Percentiles rank a stretch among this genome's conserved stretches.
Conservation (phyloP, 1,140 invertebrate species). For the Aphelinus certus region DNA sequence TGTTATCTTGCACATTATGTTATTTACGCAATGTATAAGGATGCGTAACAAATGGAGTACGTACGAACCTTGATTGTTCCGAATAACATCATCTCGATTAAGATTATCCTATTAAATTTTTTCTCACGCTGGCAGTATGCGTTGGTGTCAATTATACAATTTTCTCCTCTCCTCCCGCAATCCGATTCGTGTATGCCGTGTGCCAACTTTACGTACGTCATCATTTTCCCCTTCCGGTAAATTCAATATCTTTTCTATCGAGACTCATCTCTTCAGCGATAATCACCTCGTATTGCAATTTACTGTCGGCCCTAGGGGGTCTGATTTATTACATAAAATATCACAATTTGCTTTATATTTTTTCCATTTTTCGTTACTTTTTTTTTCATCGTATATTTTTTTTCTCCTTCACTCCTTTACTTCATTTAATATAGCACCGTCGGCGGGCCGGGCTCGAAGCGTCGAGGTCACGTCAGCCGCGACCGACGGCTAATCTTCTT, state of each 20-base stretch:
- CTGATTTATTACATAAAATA: slow-evolving; percentile 59
- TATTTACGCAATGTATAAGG: slow-evolving; percentile 18
- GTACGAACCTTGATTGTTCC: slow-evolving; percentile 27
- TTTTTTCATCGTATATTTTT: slow-evolving; percentile 34
- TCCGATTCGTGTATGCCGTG: slow-evolving; percentile 13
- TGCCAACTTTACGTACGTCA: neutral
- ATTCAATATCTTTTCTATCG: slow-evolving; percentile 13
- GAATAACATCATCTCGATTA: slow-evolving; percentile 24
- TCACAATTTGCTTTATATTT: slow-evolving; percentile 58
- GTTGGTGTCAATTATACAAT: slow-evolving; percentile 38
- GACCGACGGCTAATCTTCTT: neutral
- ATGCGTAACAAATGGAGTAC: slow-evolving; percentile 1
- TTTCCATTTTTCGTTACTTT: slow-evolving; percentile 22
- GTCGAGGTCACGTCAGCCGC: slow-evolving; percentile 14
- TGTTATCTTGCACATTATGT: slow-evolving; percentile 21
- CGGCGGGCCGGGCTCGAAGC: too few species aligned
- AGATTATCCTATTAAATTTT: slow-evolving; percentile 19
- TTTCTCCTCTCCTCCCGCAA: slow-evolving; percentile 19
- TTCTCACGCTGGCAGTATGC: slow-evolving; percentile 38
- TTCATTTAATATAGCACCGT: slow-evolving; percentile 6
- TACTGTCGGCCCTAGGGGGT: slow-evolving; percentile 47
- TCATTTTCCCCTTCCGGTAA: neutral
- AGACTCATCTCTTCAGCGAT: slow-evolving; percentile 28
- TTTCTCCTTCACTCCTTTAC: slow-evolving; percentile 14
- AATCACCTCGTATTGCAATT: slow-evolving; percentile 39